phyloP scores from a whole-genome alignment of 2,888 invertebrate genomes.

The Galeopsomyia nigrocyanea region DNA sequence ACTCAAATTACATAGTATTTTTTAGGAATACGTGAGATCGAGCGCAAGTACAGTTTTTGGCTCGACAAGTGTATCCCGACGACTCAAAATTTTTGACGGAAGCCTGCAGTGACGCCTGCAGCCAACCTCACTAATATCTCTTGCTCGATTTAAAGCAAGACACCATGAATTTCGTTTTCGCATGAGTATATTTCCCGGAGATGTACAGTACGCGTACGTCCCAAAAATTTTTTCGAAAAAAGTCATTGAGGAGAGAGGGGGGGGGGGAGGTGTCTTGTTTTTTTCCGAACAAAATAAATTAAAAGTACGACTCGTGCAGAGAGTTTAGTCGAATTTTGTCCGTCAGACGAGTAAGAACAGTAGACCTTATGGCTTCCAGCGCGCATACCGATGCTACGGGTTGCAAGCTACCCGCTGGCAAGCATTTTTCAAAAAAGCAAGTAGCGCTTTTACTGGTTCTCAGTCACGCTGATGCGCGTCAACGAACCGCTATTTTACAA shows the following conservation, averaged over 20 bases:
- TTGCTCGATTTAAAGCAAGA: constrained; percentile 6
- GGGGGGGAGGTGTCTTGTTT: no score
- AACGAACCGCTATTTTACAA: background rate
- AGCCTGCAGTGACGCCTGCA: constrained; percentile 16
- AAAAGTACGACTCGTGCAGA: no score
- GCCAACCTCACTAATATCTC: constrained; percentile 26
- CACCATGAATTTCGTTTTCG: background rate
- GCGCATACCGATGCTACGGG: no score
- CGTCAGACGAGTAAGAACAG: no score
- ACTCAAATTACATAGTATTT: background rate
- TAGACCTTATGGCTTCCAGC: no score
- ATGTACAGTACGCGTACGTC: background rate
- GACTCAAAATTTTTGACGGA: constrained; percentile 27
- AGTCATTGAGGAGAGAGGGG: no score
- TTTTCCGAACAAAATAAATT: no score
- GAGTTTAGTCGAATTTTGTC: no score
- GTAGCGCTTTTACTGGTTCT: background rate
- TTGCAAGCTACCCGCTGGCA: no score
- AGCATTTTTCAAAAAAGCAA: constrained; percentile 10
- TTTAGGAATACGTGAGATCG: constrained; percentile 10
- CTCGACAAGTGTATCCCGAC: background rate
- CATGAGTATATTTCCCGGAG: background rate
- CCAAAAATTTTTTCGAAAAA: background rate
- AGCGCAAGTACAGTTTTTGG: background rate
- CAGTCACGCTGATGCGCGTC: background rate